Evolutionary conservation across 2,888 invertebrate species (phyloP).

Genomic region (Pseudococcus viburni): DNA sequence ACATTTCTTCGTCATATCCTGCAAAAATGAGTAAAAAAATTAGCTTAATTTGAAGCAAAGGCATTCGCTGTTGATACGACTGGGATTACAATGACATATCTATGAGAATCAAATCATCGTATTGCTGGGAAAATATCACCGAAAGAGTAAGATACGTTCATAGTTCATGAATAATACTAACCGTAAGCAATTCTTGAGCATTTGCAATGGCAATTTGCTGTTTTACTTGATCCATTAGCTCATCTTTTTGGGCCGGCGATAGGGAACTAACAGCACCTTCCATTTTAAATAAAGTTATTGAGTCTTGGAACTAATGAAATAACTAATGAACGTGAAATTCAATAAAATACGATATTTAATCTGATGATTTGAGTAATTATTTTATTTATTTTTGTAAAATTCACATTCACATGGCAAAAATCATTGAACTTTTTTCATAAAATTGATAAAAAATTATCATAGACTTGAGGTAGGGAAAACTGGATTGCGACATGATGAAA

Average conservation of each 20-base stretch:
- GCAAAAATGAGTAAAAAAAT: constrained; percentile 70
- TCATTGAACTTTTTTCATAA: no score
- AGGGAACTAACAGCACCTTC: neutral
- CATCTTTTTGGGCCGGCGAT: constrained; percentile 75
- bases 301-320: neutral
- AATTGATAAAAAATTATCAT: no score
- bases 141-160: neutral
- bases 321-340: neutral
- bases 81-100: no score
- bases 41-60: neutral
- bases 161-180: constrained; percentile 71
- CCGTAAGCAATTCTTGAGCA: constrained; percentile 91
- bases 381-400: no score
- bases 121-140: no score
- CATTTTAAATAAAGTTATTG: neutral
- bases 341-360: neutral
- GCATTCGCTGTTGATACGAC: no score
- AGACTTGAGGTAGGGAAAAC: no score
- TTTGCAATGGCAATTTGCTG: constrained; percentile 95
- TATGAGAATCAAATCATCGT: no score
- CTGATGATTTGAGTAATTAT: no score
- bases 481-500: no score
- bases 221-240: constrained; percentile 94
- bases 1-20: constrained; percentile 98
- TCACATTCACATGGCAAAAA: no score